These are phyloP conservation scores for Platycnemis pennipes DNA, from an alignment of 2,888 invertebrate genomes.

Conservation along the genomic window DNA sequence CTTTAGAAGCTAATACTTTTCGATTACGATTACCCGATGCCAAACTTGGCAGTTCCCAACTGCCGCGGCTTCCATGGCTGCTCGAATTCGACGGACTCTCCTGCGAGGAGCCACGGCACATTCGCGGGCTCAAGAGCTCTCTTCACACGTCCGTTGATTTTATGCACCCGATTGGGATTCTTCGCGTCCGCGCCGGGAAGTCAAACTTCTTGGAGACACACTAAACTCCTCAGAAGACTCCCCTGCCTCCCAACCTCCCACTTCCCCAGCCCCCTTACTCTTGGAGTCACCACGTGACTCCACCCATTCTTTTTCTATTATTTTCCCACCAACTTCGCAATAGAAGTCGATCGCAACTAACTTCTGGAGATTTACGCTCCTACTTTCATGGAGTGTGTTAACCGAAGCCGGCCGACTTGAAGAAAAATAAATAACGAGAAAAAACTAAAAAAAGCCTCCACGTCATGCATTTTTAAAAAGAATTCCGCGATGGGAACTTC, in stretches of 20 bases:
- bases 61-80: not conserved
- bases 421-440: not conserved
- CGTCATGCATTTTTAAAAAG: not conserved
- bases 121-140: not conserved
- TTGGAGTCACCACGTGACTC: not conserved
- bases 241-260: not conserved
- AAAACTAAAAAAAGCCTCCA: too few species aligned
- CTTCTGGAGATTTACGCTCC: not conserved
- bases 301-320: not conserved
- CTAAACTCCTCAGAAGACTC: not conserved
- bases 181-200: not conserved
- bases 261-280: not conserved
- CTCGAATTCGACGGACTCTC: not conserved
- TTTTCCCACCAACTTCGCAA: not conserved
- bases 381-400: not conserved
- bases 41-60: not conserved
- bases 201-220: not conserved
- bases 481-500: not conserved
- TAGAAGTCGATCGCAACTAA: not conserved
- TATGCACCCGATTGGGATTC: slow-evolving; percentile 1
- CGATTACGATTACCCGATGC: not conserved
- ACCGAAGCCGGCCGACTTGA: not conserved
- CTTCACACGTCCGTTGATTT: not conserved
- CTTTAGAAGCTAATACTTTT: not conserved
- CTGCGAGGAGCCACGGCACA: not conserved